A percentile compares a stretch with the other conserved stretches of the same genome.
phyloP scores from a whole-genome alignment of 2,113 vertebrate species.

The Sterna hirundo region DNA sequence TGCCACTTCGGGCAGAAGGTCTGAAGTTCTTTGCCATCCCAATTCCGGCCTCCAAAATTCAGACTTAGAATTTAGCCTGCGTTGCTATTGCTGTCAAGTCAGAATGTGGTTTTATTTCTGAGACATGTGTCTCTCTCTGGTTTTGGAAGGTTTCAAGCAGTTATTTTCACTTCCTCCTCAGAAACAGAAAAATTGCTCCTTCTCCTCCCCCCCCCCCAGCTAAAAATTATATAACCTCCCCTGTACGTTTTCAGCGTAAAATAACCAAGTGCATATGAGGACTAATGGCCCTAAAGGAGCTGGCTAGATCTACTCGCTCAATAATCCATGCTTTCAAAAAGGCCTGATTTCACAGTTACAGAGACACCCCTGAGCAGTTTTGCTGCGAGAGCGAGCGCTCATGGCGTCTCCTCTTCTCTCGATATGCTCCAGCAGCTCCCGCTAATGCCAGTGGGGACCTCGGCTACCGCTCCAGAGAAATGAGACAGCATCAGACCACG shows the following conservation, averaged over 20 bases:
- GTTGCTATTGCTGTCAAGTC: background rate
- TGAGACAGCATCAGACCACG: slow-evolving; percentile 4
- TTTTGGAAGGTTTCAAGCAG: background rate
- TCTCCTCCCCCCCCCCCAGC: background rate
- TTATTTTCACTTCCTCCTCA: background rate
- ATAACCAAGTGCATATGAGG: slow-evolving; percentile 15
- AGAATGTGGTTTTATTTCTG: background rate
- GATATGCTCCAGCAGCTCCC: slow-evolving; percentile 30
- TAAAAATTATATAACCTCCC: background rate
- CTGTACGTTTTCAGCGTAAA: slow-evolving; percentile 1
- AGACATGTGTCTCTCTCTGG: background rate
- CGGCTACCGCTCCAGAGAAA: slow-evolving; percentile 23
- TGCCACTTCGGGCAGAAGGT: background rate
- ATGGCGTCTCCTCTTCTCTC: background rate
- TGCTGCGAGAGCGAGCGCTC: background rate
- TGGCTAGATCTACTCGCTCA: slow-evolving; percentile 44
- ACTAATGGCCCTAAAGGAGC: slow-evolving; percentile 52
- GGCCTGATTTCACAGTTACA: slow-evolving; percentile 52
- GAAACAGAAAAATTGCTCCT: background rate
- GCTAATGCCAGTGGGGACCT: slow-evolving; percentile 43
- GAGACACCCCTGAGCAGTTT: slow-evolving; percentile 50
- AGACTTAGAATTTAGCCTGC: background rate
- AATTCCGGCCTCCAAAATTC: background rate
- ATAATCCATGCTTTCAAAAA: slow-evolving; percentile 56
- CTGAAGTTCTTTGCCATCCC: background rate